A percentile compares a stretch with the other conserved stretches of the same genome.
phyloP scores from a whole-genome alignment of 2,113 vertebrate genomes.

The Oreocharis arfaki region DNA sequence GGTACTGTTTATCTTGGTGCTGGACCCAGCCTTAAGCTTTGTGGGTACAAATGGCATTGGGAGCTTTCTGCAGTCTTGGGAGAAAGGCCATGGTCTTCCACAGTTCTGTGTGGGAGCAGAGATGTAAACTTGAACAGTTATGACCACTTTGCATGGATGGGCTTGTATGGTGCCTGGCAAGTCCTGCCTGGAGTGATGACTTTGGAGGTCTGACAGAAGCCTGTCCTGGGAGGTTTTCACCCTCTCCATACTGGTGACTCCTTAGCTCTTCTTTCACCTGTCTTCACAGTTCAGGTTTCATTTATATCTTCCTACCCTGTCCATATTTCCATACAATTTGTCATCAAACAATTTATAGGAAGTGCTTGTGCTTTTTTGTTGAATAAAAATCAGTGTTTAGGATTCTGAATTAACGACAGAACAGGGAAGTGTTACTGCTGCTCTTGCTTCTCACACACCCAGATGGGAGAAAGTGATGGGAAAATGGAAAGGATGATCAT shows the following conservation, averaged over 20 bases:
- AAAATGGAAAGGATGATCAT: not conserved
- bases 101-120: not conserved
- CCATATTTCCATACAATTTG: not conserved
- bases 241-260: not conserved
- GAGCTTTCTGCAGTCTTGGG: not conserved
- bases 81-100: not conserved
- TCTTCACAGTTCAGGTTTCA: not conserved
- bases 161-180: not conserved
- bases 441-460: not conserved
- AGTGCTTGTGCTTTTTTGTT: not conserved
- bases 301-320: not conserved
- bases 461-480: not conserved
- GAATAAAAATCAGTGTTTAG: not conserved
- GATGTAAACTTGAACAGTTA: not conserved
- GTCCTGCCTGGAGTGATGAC: not conserved
- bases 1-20: not conserved
- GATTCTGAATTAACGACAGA: not conserved
- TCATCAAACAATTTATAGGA: not conserved
- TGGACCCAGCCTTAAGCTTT: not conserved
- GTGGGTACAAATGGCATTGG: not conserved
- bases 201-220: not conserved
- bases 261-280: not conserved
- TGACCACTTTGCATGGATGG: not conserved
- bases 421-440: not conserved
- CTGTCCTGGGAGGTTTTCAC: not conserved